Evolutionary conservation across 2,888 invertebrate species (phyloP).

Genomic region (Parascotia fuliginaria): DNA sequence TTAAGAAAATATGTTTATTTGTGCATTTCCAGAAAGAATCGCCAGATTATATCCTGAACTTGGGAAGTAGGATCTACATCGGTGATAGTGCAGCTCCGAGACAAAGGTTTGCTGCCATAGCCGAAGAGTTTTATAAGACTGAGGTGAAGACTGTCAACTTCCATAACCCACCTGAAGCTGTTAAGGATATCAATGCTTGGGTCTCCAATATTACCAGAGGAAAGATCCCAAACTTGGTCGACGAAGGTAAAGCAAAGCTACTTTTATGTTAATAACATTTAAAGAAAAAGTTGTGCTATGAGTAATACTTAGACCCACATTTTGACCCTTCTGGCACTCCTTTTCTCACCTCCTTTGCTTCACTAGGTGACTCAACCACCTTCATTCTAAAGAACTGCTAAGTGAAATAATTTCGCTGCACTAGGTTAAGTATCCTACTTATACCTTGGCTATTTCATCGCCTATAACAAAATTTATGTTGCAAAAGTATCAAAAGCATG

Average conservation of each 20-base stretch:
- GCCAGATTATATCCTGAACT: conserved; percentile 84
- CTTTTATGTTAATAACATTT: too few species aligned
- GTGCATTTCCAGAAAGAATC: conserved; percentile 68
- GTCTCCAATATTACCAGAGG: conserved; percentile 91
- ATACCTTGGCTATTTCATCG: too few species aligned
- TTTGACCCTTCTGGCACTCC: too few species aligned
- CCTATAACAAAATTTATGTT: too few species aligned
- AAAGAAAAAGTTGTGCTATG: too few species aligned
- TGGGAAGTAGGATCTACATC: conserved; percentile 88
- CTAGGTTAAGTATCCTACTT: too few species aligned
- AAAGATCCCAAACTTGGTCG: conserved; percentile 88
- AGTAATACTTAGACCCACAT: too few species aligned
- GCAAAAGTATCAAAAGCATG: too few species aligned
- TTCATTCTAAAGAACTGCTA: too few species aligned
- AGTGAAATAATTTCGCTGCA: too few species aligned
- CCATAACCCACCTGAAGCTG: conserved; percentile 80
- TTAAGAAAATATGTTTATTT: not conserved
- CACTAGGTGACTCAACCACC: too few species aligned
- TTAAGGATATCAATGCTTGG: conserved; percentile 91
- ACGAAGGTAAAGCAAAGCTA: conserved; percentile 75
- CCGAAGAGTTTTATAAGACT: conserved; percentile 88
- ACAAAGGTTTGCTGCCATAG: conserved; percentile 87
- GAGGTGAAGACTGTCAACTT: conserved; percentile 89
- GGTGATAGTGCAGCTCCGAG: conserved; percentile 82
- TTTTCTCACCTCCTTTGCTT: too few species aligned